phyloP scores from a whole-genome alignment of 2,113 vertebrate species.

The Archilochus colubris region DNA sequence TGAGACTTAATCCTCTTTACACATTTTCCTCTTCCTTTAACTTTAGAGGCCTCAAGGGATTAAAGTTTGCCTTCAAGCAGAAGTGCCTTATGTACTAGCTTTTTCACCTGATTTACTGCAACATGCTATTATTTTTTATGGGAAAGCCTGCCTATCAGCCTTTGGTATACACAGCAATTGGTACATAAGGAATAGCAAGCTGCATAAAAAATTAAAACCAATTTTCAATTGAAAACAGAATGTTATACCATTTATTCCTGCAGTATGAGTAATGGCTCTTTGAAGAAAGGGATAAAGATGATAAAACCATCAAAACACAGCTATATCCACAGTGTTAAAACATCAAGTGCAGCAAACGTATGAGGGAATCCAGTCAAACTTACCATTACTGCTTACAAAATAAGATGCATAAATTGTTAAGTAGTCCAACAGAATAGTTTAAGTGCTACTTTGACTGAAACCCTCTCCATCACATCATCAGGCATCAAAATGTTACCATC shows the following conservation, averaged over 20 bases:
- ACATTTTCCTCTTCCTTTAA: neutral
- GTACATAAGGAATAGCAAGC: neutral
- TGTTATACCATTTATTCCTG: neutral
- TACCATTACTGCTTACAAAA: neutral
- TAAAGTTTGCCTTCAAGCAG: neutral
- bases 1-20: constrained; percentile 14
- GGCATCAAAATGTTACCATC: neutral
- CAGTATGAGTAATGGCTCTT: neutral
- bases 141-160: neutral
- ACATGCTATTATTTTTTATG: neutral
- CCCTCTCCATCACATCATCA: neutral
- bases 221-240: neutral
- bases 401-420: neutral
- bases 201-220: neutral
- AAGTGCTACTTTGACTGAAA: neutral
- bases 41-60: neutral
- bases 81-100: neutral
- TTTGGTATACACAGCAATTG: neutral
- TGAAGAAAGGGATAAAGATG: neutral
- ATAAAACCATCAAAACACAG: neutral
- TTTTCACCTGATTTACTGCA: neutral
- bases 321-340: neutral
- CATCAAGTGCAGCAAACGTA: neutral
- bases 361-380: neutral
- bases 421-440: neutral